Evolutionary conservation across 1,140 invertebrate genomes (phyloP).

Genomic region (Eupristina koningsbergeri): DNA sequence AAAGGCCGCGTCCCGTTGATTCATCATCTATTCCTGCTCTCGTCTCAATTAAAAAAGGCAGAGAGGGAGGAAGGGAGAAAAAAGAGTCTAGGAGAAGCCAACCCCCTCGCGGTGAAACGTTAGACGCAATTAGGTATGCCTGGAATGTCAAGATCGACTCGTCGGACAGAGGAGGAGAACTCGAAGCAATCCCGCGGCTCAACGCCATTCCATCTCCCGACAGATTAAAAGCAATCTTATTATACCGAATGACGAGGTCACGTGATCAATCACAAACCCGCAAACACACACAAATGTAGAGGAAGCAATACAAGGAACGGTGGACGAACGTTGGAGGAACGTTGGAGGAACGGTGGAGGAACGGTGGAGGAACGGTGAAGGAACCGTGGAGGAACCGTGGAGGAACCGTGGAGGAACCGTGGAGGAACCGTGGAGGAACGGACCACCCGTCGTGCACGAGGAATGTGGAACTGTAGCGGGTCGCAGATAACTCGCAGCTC

Average conservation of each 20-base stretch:
- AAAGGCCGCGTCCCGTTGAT: not conserved
- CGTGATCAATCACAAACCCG: conserved; percentile 74
- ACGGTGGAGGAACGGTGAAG: conserved; percentile 59
- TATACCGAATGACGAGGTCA: conserved; percentile 71
- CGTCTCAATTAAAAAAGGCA: conserved; percentile 30
- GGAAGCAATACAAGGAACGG: conserved; percentile 66
- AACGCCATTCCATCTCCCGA: conserved; percentile 51
- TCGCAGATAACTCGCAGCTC: conserved; percentile 49
- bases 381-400: conserved; percentile 55
- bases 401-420: conserved; percentile 53
- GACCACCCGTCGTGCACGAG: conserved; percentile 70
- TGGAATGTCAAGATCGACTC: conserved; percentile 50
- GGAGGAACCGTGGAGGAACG: conserved; percentile 57
- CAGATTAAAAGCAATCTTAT: conserved; percentile 72
- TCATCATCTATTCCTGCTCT: not conserved
- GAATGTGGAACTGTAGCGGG: conserved; percentile 72
- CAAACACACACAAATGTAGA: conserved; percentile 65
- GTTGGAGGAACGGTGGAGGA: conserved; percentile 54
- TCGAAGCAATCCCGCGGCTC: conserved; percentile 38
- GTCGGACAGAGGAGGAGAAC: conserved; percentile 16
- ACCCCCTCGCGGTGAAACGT: conserved; percentile 26
- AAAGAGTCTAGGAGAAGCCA: not conserved
- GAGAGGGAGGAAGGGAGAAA: too few species aligned
- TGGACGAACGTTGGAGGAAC: conserved; percentile 56
- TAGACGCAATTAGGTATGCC: conserved; percentile 51